Base-by-base conservation (phyloP, 2,888 invertebrate species). In the Parnassius glacialis region DNA sequence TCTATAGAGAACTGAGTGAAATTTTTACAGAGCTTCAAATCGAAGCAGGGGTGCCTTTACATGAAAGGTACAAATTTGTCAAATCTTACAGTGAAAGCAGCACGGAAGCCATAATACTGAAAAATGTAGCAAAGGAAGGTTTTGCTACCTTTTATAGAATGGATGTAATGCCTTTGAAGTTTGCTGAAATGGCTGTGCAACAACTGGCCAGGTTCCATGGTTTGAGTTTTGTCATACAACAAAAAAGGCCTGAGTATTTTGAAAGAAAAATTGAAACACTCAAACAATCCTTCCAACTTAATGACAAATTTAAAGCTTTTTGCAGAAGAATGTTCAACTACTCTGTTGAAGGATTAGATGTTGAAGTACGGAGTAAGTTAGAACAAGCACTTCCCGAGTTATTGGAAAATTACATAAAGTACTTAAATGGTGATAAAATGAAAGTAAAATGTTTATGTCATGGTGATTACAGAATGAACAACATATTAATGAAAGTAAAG, bases 401-500 rank as follows among this genome's bases (percentile, higher is more conserved):
- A 1, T 55, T 68, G 42, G 65, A 73, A 3, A 79, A 70, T 59
- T 74, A 68, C 65, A 58, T 62, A 3, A 67, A 69, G 52, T 77
- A 74, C 61, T 60, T 73, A 7, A 59, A 42, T 0, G 70, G 74
- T n/a, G 52, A 64, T 9, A 57, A 61, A 0, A 62, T 67, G 5
- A 64, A 64, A 3, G 64, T 64, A 5, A 61, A 65, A 13, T 76
- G 76, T 43, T 61, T 80, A n/a, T 75, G 75, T 41, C 81, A 83
- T 52, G 76, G 77, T 2, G 82, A 87, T 69, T 88, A 76, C 59
- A 80, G 79, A 64, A 71, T 78, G n/a, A 83, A 78, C 59, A 87
- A 88, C 69, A 73, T 87, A 20, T 65, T 88, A 70, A 56, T 70
- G 10, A 83, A 78, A 68, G 73, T 79, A 66, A 57, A 47, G 16